A percentile compares a stretch with the other conserved stretches of the same genome.
phyloP scores from a whole-genome alignment of 2,888 invertebrate genomes.

The Meta bourneti region DNA sequence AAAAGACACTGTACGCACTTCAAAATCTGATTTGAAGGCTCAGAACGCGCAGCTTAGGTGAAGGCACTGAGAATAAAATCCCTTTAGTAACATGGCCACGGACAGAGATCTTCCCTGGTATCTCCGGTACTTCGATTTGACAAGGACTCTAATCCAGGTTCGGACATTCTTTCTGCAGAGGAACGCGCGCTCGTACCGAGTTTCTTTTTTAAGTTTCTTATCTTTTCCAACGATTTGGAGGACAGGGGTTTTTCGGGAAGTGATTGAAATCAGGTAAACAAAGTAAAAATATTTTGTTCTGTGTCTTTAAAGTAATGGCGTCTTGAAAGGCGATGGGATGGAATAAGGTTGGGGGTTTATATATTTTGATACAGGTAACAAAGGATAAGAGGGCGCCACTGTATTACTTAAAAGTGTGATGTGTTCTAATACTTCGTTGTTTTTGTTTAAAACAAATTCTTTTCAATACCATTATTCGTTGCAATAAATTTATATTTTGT shows the following conservation, averaged over 20 bases:
- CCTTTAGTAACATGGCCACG: constrained; percentile 35
- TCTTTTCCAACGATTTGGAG: background rate
- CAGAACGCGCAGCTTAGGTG: constrained; percentile 40
- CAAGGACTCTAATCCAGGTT: constrained; percentile 54
- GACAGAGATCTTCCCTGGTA: constrained; percentile 12
- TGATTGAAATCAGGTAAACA: constrained; percentile 35
- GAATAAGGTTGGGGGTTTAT: background rate
- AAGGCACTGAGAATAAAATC: constrained; percentile 53
- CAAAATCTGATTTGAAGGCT: constrained; percentile 63
- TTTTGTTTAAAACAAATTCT: too few relatives aligned
- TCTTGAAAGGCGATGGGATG: background rate
- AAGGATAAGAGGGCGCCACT: background rate
- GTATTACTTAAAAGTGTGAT: too few relatives aligned
- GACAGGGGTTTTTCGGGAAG: background rate
- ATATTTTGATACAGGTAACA: background rate
- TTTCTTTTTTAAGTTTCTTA: background rate
- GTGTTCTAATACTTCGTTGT: too few relatives aligned
- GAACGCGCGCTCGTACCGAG: background rate
- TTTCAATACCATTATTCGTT: too few relatives aligned
- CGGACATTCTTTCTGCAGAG: background rate
- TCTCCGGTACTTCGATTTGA: constrained; percentile 42
- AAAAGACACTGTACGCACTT: constrained; percentile 9
- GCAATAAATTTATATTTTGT: too few relatives aligned
- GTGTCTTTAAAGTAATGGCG: background rate
- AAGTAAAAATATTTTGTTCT: constrained; percentile 5